phyloP scores from a whole-genome alignment of 2,888 invertebrate genomes.

The Neoascia interrupta region DNA sequence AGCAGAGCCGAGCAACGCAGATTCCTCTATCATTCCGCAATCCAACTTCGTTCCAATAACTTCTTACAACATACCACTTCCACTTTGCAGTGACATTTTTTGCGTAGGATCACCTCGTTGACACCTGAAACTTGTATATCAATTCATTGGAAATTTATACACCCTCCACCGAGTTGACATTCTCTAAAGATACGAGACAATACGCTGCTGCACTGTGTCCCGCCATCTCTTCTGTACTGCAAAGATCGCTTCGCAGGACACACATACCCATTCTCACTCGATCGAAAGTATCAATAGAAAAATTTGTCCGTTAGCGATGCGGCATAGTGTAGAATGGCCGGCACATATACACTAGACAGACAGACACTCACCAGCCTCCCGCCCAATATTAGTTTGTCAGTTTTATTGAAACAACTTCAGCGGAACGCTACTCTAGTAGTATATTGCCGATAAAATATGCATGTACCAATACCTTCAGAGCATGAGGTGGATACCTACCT shows the following conservation, averaged over 20 bases:
- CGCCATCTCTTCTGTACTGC: conserved; percentile 5
- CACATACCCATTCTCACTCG: neutral
- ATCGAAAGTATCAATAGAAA: conserved; percentile 64
- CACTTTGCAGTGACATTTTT: conserved; percentile 25
- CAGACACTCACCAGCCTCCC: conserved; percentile 39
- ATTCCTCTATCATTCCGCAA: conserved; percentile 26
- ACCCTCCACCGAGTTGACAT: conserved; percentile 38
- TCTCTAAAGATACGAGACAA: conserved; percentile 50
- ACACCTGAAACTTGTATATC: conserved; percentile 68
- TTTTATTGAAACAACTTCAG: conserved; percentile 68
- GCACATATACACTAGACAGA: neutral
- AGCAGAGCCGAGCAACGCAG: neutral
- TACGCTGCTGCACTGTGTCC: conserved; percentile 9
- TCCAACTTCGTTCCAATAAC: conserved; percentile 47
- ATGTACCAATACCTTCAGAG: conserved; percentile 25
- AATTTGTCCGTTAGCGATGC: conserved; percentile 53
- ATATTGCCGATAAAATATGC: conserved; percentile 69
- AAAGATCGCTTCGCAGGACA: conserved; percentile 34
- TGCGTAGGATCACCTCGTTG: conserved; percentile 64
- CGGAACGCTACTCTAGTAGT: conserved; percentile 68
- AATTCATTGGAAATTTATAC: conserved; percentile 60
- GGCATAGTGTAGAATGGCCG: conserved; percentile 13
- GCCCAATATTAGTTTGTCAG: conserved; percentile 64
- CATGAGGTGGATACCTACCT: conserved; percentile 26
- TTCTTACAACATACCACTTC: conserved; percentile 32